Base-by-base conservation (phyloP, 2,797 vertebrate species). In the Garrulus glandarius region DNA sequence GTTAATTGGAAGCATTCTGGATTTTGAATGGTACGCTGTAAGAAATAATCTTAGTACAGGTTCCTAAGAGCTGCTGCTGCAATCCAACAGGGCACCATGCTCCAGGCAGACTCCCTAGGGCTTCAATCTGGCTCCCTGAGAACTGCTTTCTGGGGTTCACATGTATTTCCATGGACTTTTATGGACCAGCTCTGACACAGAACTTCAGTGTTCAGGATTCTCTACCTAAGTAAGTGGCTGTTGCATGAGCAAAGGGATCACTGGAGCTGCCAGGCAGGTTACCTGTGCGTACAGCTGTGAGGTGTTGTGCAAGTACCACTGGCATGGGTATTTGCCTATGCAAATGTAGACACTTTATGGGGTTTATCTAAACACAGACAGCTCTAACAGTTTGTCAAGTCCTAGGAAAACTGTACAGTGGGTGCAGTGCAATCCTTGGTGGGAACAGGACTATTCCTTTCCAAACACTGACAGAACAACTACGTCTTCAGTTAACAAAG, bases 31-130 rank as follows among this genome's bases (percentile, higher is more conserved):
- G 3, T 19, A 7, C 0, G 0, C 14, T 63, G 8, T 30, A 71
- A 80, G 36, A 23, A 75, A 43, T 10, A 13, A 10, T 47, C 43
- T 65, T 50, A 46, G 23, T 11, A 37, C 10, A 4, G 2, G 17
- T 57, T 65, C 32, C 67, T 87, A 78, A 69, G 32, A 44, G 15
- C 29, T 63, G 37, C 65, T 55, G 19, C 27, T 75, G 26, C 44
- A 41, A 20, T 9, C 23, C 26, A 61, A 5, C 0, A 6, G 12
- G 39, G 24, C 29, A 55, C 11, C 8, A 29, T 0, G 2, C n/a
- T 39, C 47, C 7, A 8, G 30, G 30, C 3, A 57, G 5, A 43
- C 27, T 20, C 32, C 12, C 11, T 3, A 50, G 65, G n/a, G 12
- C 14, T 63, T 70, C 52, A 39, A 11, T 18, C 20, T 61, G 52